Evolutionary conservation across 2,888 invertebrate species (phyloP).

Genomic region (Archips crataeganus): DNA sequence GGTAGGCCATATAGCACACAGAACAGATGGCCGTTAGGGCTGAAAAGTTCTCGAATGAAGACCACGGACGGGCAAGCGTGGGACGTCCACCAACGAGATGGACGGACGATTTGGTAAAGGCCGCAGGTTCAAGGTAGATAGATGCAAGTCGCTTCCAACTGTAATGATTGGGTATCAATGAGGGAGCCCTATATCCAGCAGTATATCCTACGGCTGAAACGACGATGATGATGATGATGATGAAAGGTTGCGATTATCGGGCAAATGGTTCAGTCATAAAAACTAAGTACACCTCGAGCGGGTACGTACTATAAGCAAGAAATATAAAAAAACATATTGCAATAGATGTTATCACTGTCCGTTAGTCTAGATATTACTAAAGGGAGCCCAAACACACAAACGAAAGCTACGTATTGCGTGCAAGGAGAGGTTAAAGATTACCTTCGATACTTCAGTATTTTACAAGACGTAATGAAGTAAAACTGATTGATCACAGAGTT

Average conservation of each 20-base stretch:
- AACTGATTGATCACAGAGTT: constrained; percentile 71
- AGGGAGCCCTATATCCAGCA: no score
- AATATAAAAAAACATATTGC: constrained; percentile 24
- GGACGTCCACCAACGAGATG: no score
- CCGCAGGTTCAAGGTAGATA: no score
- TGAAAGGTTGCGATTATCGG: not conserved
- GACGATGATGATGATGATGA: no score
- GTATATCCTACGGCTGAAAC: no score
- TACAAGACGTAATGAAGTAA: constrained; percentile 62
- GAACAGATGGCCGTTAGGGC: no score
- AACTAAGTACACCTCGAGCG: constrained; percentile 9
- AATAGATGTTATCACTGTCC: constrained; percentile 37
- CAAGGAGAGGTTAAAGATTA: constrained; percentile 37
- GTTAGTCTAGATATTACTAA: constrained; percentile 37
- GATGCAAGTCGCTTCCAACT: no score
- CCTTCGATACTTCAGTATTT: constrained; percentile 39
- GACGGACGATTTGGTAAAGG: no score
- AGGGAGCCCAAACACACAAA: constrained; percentile 23
- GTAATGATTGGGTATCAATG: no score
- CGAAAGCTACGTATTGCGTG: constrained; percentile 36
- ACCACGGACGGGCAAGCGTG: no score
- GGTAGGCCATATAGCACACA: no score
- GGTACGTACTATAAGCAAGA: not conserved
- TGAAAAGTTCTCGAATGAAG: no score
- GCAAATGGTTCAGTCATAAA: constrained; percentile 25